Evolutionary conservation across 2,797 vertebrate genomes (phyloP), one percentile per base, ranked within the genome.

Genomic region (Yasuhikotakia modesta): DNA sequence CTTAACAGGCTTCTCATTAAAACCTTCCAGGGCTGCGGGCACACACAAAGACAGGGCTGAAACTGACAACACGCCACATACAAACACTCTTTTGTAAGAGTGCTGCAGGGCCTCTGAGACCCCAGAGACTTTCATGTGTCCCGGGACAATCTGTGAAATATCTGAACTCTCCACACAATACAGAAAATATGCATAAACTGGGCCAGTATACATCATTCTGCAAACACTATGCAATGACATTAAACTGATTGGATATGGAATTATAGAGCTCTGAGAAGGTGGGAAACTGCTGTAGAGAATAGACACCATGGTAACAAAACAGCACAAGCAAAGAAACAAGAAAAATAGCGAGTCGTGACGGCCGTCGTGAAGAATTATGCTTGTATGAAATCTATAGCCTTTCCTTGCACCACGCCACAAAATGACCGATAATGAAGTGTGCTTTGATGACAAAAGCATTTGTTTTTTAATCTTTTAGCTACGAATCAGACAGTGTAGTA

Each of bases 1-100:
- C 64, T 73, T 71, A 57, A 71, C 79, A 82, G 66, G 78, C 45
- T 22, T 70, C 71, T 82, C 81, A 83, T 85, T 81, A 84, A 84
- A 85, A 79, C 58, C 84, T 83, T 82, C 79, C 81, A 85, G 82
- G 46, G 71, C 72, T 75, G 75, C 70, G 6, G 78, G 45, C 82
- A 82, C 43, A 65, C 64, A 84, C 82, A 83, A 83, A 78, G 55
- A 61, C 66, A 61, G 73, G 70, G 60, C 58, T 78, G 78, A 73
- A 79, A 72, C 6, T 35, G 81, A 79, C 79, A 82, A 69, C 63
- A 68, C 50, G 39, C 68, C 67, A 75, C 80, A 76, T 58, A 84
- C 74, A 84, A 79, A 72, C 73, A 65, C 66, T 39, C 61, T 73
- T 82, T 78, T 84, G 83, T 78, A 53, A 60, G 24, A 60, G 39